phyloP scores from a whole-genome alignment of 2,888 invertebrate genomes.

The Adineta ricciae region DNA sequence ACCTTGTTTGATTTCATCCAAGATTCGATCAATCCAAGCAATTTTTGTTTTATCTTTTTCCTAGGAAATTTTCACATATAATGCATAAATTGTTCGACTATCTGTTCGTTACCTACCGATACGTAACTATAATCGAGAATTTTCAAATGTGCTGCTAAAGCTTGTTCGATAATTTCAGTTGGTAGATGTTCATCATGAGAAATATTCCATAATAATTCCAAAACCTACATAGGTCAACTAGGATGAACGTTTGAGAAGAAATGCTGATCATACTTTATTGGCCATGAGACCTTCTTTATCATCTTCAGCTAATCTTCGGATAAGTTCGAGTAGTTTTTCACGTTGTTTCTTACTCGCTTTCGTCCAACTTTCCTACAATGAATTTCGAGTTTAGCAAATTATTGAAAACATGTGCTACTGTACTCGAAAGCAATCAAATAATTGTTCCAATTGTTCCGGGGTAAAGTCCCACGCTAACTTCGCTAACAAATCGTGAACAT shows the following conservation, averaged over 20 bases:
- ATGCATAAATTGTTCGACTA: too few species aligned
- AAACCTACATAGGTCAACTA: constrained; percentile 62
- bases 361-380: constrained; percentile 66
- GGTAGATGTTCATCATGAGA: constrained; percentile 90
- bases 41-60: constrained; percentile 57
- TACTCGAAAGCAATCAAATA: constrained; percentile 91
- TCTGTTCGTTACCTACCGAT: constrained; percentile 54
- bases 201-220: constrained; percentile 87
- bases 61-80: constrained; percentile 62
- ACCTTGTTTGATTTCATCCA: constrained; percentile 69
- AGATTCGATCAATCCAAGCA: constrained; percentile 85
- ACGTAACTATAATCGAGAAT: constrained; percentile 68
- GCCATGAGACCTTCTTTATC: constrained; percentile 68
- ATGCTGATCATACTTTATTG: constrained; percentile 67
- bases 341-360: constrained; percentile 87
- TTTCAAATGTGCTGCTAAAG: constrained; percentile 83
- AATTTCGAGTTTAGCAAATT: background rate
- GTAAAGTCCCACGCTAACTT: constrained; percentile 96
- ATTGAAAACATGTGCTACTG: too few species aligned
- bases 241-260: too few species aligned
- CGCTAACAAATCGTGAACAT: constrained; percentile 85
- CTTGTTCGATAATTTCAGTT: constrained; percentile 92
- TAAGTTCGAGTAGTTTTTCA: constrained; percentile 83
- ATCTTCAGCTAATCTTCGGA: constrained; percentile 85
- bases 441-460: constrained; percentile 86